Evolutionary conservation across 92 coral and sea anemone species (phyloP).

Genomic region (Actinostola sp.): DNA sequence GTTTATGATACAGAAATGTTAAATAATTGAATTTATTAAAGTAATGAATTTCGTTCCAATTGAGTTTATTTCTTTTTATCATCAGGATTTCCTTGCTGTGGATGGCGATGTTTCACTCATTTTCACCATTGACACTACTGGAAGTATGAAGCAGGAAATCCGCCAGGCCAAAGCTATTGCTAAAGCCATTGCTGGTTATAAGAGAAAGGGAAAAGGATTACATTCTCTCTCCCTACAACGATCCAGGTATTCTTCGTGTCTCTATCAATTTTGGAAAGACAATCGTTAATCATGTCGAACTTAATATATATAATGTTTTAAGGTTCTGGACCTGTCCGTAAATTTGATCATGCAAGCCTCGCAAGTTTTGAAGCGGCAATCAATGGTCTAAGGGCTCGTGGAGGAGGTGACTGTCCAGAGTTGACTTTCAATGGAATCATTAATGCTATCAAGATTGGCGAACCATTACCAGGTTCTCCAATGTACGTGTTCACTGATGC

Average conservation of each 20-base stretch:
- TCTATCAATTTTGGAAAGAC: no score
- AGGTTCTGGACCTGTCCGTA: constrained; percentile 40
- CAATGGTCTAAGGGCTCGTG: background rate
- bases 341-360: constrained; percentile 1
- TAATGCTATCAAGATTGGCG: constrained; percentile 54
- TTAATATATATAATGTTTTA: no score
- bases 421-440: constrained; percentile 63
- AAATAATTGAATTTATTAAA: no score
- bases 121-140: constrained; percentile 65
- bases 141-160: constrained; percentile 64
- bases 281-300: no score
- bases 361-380: constrained; percentile 26
- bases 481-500: constrained; percentile 75
- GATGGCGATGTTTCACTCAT: constrained; percentile 68
- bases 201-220: constrained; percentile 44
- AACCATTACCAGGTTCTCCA: constrained; percentile 51
- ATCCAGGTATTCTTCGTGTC: constrained; percentile 48
- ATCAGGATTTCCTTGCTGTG: constrained; percentile 37
- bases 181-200: constrained; percentile 58
- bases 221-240: constrained; percentile 66
- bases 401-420: constrained; percentile 33
- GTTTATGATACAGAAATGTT: no score
- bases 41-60: no score
- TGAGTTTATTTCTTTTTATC: no score
- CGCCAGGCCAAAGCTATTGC: constrained; percentile 59